Evolutionary conservation across 2,797 vertebrate species (phyloP).

Genomic region (Monodelphis domestica): DNA sequence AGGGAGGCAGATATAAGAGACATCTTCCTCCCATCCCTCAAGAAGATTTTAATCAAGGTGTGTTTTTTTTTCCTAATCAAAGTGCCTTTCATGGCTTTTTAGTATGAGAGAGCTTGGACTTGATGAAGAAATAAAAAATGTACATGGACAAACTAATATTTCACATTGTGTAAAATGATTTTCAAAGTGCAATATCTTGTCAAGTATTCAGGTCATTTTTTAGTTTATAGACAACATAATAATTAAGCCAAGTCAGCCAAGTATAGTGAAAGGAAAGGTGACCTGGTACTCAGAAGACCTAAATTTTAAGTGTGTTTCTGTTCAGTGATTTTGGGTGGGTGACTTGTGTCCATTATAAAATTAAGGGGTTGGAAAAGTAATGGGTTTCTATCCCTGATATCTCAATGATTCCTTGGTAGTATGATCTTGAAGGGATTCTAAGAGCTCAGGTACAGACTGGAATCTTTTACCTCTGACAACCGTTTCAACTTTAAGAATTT

Average conservation of each 20-base stretch:
- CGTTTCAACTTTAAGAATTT: not conserved
- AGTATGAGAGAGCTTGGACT: not conserved
- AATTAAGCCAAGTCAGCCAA: not conserved
- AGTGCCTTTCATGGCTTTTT: not conserved
- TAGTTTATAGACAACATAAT: not conserved
- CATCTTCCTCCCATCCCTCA: not conserved
- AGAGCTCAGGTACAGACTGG: not conserved
- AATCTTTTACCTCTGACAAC: not conserved
- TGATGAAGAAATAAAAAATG: not conserved
- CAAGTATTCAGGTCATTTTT: not conserved
- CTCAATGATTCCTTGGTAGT: not conserved
- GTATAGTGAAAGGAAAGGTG: not conserved
- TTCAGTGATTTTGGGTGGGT: not conserved
- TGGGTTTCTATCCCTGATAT: not conserved
- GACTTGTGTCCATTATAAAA: not conserved
- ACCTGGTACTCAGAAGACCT: not conserved
- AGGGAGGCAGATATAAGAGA: not conserved
- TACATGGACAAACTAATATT: not conserved
- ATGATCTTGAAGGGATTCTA: not conserved
- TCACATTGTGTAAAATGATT: not conserved
- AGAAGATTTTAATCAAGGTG: not conserved
- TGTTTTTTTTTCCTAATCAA: not conserved
- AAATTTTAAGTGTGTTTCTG: not conserved
- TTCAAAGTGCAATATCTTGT: too few species aligned
- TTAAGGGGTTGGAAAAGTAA: not conserved